Evolutionary conservation across 2,888 invertebrate species (phyloP), one percentile per base, ranked within the genome.

Genomic region (Catocala fraxini): DNA sequence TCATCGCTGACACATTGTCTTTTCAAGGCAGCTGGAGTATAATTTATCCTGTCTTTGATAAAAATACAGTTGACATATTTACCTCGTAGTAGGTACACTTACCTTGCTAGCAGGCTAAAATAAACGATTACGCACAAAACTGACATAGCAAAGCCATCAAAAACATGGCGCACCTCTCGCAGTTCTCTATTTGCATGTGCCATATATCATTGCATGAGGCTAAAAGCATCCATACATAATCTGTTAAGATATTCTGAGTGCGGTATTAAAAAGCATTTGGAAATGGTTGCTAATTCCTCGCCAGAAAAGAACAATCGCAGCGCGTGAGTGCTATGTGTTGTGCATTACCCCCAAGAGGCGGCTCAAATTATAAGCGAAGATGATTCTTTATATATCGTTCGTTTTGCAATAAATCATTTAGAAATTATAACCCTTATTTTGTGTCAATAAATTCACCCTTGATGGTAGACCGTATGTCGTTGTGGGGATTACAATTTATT

Each of bases 261-360:
- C 80, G 83, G 88, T 87, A 90, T 90, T 89, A 90, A 92, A 90
- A 89, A 89, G 85, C 89, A 90, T 90, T 91, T 87, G 79, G 87
- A 85, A 87, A 89, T 89, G 90, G 90, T 90, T 88, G 89, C 88
- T 93, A 92, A 93, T 92, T 91, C 92, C 85, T 82, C 81, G 77
- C 79, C 81, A 89, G 87, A 90, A 91, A 91, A 91, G 89, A 91
- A 90, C 90, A 89, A 89, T 89, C 82, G 84, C 81, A 77, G 80
- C 83, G 82, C 77, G 89, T 84, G 89, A 90, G 88, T 88, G 87
- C 87, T 89, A 79, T 86, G 87, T 89, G 84, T 86, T 87, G 84
- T 86, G 87, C 85, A 89, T 90, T 91, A 89, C 83, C 73, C 75
- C 69, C 66, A 66, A 64, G 45, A 56, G 15, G 41, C 77, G 83